phyloP scores from a whole-genome alignment of 2,797 vertebrate species.

The Gymnoscopelus braueri region DNA sequence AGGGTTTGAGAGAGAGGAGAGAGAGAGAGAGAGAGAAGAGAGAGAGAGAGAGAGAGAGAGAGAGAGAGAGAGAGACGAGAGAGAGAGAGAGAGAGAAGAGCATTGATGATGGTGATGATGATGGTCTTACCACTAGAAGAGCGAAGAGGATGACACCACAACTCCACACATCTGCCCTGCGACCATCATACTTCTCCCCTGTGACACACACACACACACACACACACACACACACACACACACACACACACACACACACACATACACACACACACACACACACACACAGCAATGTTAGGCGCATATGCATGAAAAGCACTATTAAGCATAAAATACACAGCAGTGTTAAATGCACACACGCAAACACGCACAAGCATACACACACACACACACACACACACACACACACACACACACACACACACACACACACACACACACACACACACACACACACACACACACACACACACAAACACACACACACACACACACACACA shows the following conservation, averaged over 20 bases:
- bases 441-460: conserved; percentile 4
- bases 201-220: conserved; percentile 25
- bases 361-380: neutral
- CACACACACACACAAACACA: neutral
- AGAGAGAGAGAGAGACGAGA: neutral
- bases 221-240: conserved; percentile 7
- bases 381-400: conserved; percentile 9
- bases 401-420: conserved; percentile 3
- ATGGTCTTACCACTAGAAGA: conserved; percentile 87
- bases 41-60: neutral
- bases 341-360: neutral
- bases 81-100: neutral
- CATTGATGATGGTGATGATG: neutral
- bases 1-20: neutral
- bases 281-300: neutral
- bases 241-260: neutral
- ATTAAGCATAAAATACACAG: neutral
- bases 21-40: neutral
- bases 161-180: conserved; percentile 93
- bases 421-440: conserved; percentile 2
- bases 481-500: conserved; percentile 12
- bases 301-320: conserved; percentile 1
- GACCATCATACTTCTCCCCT: conserved; percentile 93
- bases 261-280: neutral
- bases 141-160: conserved; percentile 95